These are phyloP conservation scores for Cryptotermes secundus DNA, from an alignment of 1,140 invertebrate genomes.

Conservation along the genomic window DNA sequence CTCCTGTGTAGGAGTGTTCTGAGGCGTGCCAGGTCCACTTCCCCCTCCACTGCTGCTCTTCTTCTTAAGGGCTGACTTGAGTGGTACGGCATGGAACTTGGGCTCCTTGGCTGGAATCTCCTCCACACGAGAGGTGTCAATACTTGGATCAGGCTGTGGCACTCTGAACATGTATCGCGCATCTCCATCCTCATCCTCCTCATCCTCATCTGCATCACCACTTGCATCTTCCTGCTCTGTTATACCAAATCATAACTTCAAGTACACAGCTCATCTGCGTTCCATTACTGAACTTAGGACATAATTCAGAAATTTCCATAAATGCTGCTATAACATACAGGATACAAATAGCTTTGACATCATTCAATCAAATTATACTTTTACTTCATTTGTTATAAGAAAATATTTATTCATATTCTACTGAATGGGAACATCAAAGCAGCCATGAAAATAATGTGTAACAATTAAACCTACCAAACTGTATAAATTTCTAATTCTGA, in stretches of 20 bases:
- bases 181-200: constrained; percentile 46
- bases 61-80: constrained; percentile 91
- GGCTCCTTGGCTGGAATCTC: constrained; percentile 80
- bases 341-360: not conserved
- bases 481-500: too few species aligned
- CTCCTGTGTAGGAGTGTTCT: constrained; percentile 76
- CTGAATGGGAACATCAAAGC: too few species aligned
- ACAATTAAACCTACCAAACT: too few species aligned
- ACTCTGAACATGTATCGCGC: constrained; percentile 50
- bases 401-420: too few species aligned
- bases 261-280: constrained; percentile 15
- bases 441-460: too few species aligned
- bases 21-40: constrained; percentile 59
- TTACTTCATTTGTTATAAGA: too few species aligned
- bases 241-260: not conserved
- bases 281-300: too few species aligned
- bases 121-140: constrained; percentile 79
- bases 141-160: constrained; percentile 60
- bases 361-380: too few species aligned
- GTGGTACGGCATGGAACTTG: constrained; percentile 78
- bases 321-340: not conserved
- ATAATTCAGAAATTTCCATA: too few species aligned
- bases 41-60: constrained; percentile 53
- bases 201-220: constrained; percentile 54
- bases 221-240: constrained; percentile 56